A percentile compares a stretch with the other conserved stretches of the same genome.
These are phyloP conservation scores for Malacoraja senta DNA, from an alignment of 2,797 vertebrate species.

Conservation along the genomic window DNA sequence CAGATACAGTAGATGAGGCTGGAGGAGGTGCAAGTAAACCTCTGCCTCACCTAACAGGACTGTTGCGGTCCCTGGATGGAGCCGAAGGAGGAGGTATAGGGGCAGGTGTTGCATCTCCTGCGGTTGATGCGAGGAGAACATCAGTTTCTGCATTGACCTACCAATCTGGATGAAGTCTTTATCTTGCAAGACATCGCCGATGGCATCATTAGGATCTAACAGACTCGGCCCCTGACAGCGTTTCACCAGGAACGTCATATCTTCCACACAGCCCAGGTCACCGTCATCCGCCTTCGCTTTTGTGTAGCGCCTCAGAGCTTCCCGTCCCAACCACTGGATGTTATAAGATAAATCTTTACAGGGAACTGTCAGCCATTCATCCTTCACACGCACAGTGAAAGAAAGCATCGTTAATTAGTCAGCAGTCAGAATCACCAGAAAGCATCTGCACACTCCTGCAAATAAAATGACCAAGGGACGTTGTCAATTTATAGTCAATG, in stretches of 20 bases:
- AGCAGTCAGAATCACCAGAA: background rate
- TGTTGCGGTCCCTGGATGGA: too few species aligned
- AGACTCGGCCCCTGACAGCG: slow-evolving; percentile 11
- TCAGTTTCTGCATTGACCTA: slow-evolving; percentile 22
- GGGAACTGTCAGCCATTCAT: slow-evolving; percentile 38
- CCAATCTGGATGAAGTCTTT: slow-evolving; percentile 42
- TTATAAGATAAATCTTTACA: slow-evolving; percentile 27
- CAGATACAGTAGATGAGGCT: too few species aligned
- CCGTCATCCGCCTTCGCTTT: background rate
- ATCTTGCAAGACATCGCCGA: slow-evolving; percentile 39
- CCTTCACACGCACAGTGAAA: slow-evolving; percentile 39
- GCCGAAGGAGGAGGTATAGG: too few species aligned
- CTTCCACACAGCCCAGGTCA: background rate
- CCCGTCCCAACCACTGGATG: slow-evolving; percentile 32
- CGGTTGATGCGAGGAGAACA: too few species aligned
- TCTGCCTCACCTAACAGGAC: too few species aligned
- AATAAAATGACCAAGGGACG: background rate
- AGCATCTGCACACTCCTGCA: background rate
- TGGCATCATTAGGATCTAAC: slow-evolving; percentile 33
- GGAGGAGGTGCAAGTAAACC: too few species aligned
- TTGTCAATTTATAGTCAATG: background rate
- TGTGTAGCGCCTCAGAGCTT: slow-evolving; percentile 31
- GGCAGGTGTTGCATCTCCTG: too few species aligned
- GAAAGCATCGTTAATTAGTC: background rate
- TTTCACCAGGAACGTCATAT: slow-evolving; percentile 34